Percentiles rank a stretch among this genome's conserved stretches.
phyloP scores from a whole-genome alignment of 1,140 invertebrate genomes.

The Tetragnatha versicolor region DNA sequence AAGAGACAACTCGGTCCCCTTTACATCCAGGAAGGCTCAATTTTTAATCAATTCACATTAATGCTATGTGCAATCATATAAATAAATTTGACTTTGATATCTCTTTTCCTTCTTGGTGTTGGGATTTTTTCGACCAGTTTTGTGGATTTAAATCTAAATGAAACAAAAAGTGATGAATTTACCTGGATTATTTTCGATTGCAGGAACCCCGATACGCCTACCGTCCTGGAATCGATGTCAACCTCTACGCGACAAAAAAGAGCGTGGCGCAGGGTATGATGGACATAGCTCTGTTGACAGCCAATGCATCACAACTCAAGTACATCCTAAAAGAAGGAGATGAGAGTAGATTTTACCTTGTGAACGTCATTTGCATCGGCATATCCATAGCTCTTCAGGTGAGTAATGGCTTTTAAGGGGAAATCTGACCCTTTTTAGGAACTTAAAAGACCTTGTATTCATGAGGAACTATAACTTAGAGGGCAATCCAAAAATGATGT shows the following conservation, averaged over 20 bases:
- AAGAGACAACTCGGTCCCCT: too few relatives aligned
- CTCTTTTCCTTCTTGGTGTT: too few relatives aligned
- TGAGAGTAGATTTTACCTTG: slow-evolving; percentile 54
- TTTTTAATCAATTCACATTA: too few relatives aligned
- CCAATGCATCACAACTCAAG: slow-evolving; percentile 84
- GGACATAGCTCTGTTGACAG: slow-evolving; percentile 65
- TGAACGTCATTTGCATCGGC: slow-evolving; percentile 77
- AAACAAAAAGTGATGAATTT: background rate
- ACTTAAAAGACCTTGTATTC: background rate
- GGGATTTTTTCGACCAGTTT: too few relatives aligned
- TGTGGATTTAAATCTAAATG: background rate
- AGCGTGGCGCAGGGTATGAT: slow-evolving; percentile 75
- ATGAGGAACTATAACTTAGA: too few relatives aligned
- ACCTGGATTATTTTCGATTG: background rate
- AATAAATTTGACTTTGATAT: too few relatives aligned
- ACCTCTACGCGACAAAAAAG: slow-evolving; percentile 86
- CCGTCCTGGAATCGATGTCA: slow-evolving; percentile 71
- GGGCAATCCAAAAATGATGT: too few relatives aligned
- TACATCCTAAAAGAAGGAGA: slow-evolving; percentile 70
- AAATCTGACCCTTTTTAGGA: background rate
- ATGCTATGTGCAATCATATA: too few relatives aligned
- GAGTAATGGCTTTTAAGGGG: slow-evolving; percentile 42
- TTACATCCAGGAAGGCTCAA: too few relatives aligned
- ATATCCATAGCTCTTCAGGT: slow-evolving; percentile 87
- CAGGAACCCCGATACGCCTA: slow-evolving; percentile 38